Base-by-base conservation (phyloP, 1,140 invertebrate species). In the Copidosoma floridanum region DNA sequence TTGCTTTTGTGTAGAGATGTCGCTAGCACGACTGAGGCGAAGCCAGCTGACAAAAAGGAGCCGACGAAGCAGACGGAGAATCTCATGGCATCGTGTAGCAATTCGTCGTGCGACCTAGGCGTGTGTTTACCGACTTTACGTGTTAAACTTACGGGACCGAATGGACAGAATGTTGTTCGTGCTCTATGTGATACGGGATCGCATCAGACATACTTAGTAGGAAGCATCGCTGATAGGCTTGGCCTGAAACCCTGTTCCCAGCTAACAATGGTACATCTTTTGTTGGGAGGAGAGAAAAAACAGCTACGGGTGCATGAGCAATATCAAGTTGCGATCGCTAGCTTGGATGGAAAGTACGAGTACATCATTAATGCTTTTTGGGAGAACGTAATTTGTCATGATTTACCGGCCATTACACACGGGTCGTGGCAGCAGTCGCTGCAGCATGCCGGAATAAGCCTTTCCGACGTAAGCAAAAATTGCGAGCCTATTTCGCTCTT, bases 301-400 rank as follows among this genome's bases (percentile, higher is more conserved):
- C 0, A 55, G 8, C 2, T 37, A 0, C 29, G 47, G 16, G 5
- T 23, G 4, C 56, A 67, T 26, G 57, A 59, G 1, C 10, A 27
- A 11, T 65, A 61, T 50, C 32, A 26, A 5, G 16, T 68, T 0
- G 16, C 38, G 3, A 6, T 66, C 1, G 12, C 11, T 2, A 54
- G 54, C 14, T 11, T 65, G 3, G 29, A 61, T 12, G 41, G 32
- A 24, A 20, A 27, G 0, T 66, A 61, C 11, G n/a, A 18, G 2
- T 67, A 57, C 38, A 57, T 63, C 44, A 67, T 66, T 20, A 29
- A 35, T 2, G 63, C 57, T 3, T 47, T 68, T 0, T 38, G 65
- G 10, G 29, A 67, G 21, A 35, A 64, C 0, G 11, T 24, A 6
- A 70, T 67, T 14, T 70, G 64, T 24, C 29, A 48, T 6, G 54